These are phyloP conservation scores for Brachynemurus nebulosus DNA, from an alignment of 2,888 invertebrate genomes.

Conservation along the genomic window DNA sequence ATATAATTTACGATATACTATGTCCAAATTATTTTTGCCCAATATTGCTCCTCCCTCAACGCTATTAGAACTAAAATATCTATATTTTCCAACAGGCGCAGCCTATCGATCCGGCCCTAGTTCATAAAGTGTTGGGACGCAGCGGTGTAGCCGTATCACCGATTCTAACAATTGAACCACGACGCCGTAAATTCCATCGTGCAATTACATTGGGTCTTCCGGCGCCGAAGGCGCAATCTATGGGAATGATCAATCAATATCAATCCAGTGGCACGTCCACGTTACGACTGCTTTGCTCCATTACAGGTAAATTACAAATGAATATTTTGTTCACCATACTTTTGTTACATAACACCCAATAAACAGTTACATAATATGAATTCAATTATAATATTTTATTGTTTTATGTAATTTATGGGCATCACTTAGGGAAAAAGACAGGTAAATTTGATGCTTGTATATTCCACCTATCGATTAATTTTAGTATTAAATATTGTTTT, in stretches of 20 bases:
- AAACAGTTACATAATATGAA: too few species aligned
- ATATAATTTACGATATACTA: background rate
- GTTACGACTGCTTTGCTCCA: slow-evolving; percentile 83
- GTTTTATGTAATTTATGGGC: slow-evolving; percentile 3
- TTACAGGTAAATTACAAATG: slow-evolving; percentile 52
- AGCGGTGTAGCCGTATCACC: slow-evolving; percentile 88
- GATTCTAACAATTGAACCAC: slow-evolving; percentile 94
- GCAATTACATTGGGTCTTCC: slow-evolving; percentile 96
- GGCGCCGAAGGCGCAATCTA: slow-evolving; percentile 47
- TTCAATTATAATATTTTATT: background rate
- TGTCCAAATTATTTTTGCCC: slow-evolving; percentile 3
- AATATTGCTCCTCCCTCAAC: too few species aligned
- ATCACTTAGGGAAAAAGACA: slow-evolving; percentile 4
- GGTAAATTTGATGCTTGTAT: slow-evolving; percentile 2
- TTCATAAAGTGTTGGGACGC: slow-evolving; percentile 81
- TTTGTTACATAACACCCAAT: too few species aligned
- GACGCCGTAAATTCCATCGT: slow-evolving; percentile 96
- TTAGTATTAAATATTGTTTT: too few species aligned
- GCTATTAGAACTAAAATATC: too few species aligned
- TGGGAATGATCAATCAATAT: slow-evolving; percentile 74
- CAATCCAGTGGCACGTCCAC: slow-evolving; percentile 60
- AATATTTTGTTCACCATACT: background rate
- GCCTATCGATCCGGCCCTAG: slow-evolving; percentile 72
- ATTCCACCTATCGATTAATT: background rate
- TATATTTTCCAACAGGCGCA: slow-evolving; percentile 55